A percentile compares a stretch with the other conserved stretches of the same genome.
Conservation (phyloP, 1,140 invertebrate genomes). For the Yoshiicerus persimilis region DNA sequence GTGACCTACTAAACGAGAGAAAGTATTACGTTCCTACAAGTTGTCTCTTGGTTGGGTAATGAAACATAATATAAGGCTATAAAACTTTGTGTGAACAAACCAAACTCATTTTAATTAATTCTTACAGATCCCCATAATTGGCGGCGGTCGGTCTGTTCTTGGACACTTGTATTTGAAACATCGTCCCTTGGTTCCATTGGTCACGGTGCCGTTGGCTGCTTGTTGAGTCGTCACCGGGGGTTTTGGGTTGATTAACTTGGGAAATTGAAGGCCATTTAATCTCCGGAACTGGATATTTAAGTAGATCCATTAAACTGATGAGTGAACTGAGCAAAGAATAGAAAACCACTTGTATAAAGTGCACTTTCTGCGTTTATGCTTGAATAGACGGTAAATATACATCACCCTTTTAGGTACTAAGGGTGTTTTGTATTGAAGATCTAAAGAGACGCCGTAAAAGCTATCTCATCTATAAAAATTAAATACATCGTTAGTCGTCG, state of each 20-base stretch:
- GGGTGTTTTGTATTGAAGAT: not conserved
- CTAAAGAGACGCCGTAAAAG: not conserved
- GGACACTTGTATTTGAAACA: too few relatives aligned
- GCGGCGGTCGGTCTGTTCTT: not conserved
- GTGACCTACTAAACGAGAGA: not conserved
- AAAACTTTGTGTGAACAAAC: not conserved
- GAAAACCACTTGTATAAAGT: not conserved
- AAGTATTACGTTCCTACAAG: too few relatives aligned
- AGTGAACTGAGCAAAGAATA: not conserved
- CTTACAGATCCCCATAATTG: not conserved
- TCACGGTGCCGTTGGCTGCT: too few relatives aligned
- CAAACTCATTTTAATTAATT: slow-evolving; percentile 3
- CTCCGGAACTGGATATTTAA: not conserved
- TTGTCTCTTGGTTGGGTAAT: not conserved
- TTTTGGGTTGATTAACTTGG: not conserved
- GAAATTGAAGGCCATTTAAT: not conserved
- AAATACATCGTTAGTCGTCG: too few relatives aligned
- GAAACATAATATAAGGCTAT: not conserved
- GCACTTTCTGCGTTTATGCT: too few relatives aligned
- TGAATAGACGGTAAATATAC: too few relatives aligned
- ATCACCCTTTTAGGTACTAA: too few relatives aligned
- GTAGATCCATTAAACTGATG: not conserved
- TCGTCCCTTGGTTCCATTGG: too few relatives aligned
- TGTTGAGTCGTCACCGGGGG: too few relatives aligned
- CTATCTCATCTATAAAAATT: not conserved